phyloP scores from a whole-genome alignment of 1,140 invertebrate genomes.

The Drosophila nigrodunni region DNA sequence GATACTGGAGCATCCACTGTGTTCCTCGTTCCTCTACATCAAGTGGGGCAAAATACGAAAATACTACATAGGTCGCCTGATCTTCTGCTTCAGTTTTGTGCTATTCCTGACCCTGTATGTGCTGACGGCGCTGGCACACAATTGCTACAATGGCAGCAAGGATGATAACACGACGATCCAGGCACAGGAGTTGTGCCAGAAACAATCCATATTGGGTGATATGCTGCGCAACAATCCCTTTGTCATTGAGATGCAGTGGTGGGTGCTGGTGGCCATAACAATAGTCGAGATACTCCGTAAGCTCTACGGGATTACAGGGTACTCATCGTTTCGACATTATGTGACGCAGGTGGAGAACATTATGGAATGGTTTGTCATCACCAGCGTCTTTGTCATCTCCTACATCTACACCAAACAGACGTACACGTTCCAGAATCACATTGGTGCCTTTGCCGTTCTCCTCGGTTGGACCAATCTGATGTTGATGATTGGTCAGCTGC shows the following conservation, averaged over 20 bases:
- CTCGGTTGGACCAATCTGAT: conserved; percentile 94
- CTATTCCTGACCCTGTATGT: conserved; percentile 91
- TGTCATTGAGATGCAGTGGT: conserved; percentile 92
- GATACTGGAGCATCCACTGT: conserved; percentile 92
- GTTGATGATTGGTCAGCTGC: conserved; percentile 94
- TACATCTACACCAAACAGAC: conserved; percentile 91
- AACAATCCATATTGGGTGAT: conserved; percentile 90
- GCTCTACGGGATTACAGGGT: conserved; percentile 90
- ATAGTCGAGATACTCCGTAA: conserved; percentile 91
- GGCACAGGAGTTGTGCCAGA: conserved; percentile 89
- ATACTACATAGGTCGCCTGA: conserved; percentile 91
- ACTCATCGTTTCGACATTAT: conserved; percentile 91
- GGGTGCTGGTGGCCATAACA: conserved; percentile 90
- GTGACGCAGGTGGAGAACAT: conserved; percentile 93
- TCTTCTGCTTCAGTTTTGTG: conserved; percentile 92
- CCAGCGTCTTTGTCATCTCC: conserved; percentile 92
- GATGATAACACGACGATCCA: conserved; percentile 89
- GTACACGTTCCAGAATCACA: conserved; percentile 92
- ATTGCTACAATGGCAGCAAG: conserved; percentile 91
- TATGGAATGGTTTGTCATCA: conserved; percentile 93
- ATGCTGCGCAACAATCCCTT: conserved; percentile 89
- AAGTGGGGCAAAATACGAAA: conserved; percentile 96
- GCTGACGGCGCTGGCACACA: conserved; percentile 90
- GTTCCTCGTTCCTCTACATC: conserved; percentile 92
- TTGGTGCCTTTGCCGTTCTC: conserved; percentile 90